Conservation (phyloP, 2,888 invertebrate species). For the Melitaea athalia region DNA sequence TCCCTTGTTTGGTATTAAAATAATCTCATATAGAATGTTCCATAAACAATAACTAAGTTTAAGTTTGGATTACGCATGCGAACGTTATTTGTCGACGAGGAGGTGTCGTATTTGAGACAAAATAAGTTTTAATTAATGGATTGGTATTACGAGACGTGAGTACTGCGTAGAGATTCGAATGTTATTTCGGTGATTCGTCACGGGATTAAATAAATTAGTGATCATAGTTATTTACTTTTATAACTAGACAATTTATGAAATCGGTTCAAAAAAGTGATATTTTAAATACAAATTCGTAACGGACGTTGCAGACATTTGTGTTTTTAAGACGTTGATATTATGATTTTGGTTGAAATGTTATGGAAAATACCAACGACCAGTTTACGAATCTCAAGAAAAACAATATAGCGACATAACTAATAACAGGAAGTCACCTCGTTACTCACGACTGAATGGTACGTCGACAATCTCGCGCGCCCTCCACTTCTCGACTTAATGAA, state of each 20-base stretch:
- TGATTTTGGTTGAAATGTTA: not conserved
- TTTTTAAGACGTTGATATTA: not conserved
- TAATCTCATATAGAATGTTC: conserved; percentile 34
- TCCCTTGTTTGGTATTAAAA: conserved; percentile 28
- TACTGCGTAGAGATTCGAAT: conserved; percentile 59
- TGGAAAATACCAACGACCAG: conserved; percentile 41
- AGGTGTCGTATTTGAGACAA: conserved; percentile 67
- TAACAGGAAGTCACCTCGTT: conserved; percentile 80
- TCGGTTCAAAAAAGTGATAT: not conserved
- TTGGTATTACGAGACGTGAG: conserved; percentile 73
- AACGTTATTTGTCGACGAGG: conserved; percentile 61
- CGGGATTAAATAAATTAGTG: conserved; percentile 39
- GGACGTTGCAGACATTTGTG: too few species aligned
- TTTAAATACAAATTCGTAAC: not conserved
- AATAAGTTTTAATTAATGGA: conserved; percentile 83
- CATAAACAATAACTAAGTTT: conserved; percentile 46
- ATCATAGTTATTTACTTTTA: conserved; percentile 19
- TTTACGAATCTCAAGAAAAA: conserved; percentile 65
- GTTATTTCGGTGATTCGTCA: conserved; percentile 45
- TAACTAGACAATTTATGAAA: conserved; percentile 12
- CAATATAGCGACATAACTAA: conserved; percentile 78
- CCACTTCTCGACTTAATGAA: conserved; percentile 80
- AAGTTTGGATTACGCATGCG: conserved; percentile 62
- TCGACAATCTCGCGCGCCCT: conserved; percentile 77
- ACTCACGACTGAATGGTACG: conserved; percentile 78